Evolutionary conservation across 2,797 vertebrate genomes (phyloP).

Genomic region (Trematomus bernacchii): DNA sequence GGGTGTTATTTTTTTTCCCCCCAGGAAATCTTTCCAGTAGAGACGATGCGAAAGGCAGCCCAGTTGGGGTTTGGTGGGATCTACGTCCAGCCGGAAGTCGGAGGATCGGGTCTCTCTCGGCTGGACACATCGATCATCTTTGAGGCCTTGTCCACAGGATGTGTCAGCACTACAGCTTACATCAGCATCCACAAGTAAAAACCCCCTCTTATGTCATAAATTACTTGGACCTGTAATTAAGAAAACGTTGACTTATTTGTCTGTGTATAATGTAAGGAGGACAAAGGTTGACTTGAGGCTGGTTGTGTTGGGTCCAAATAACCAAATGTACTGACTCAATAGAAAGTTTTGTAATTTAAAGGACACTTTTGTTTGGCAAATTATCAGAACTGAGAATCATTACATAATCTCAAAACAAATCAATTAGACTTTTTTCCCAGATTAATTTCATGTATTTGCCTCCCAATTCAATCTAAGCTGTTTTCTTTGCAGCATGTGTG

Average conservation of each 20-base stretch:
- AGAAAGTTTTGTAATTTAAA: not conserved
- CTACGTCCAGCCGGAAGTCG: conserved; percentile 92
- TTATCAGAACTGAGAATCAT: not conserved
- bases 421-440: not conserved
- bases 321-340: not conserved
- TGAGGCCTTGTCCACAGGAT: conserved; percentile 96
- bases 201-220: not conserved
- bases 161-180: conserved; percentile 96
- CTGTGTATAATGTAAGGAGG: not conserved
- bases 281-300: not conserved
- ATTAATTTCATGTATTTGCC: not conserved
- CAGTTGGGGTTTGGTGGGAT: conserved; percentile 95
- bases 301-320: no score
- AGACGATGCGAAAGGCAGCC: conserved; percentile 91
- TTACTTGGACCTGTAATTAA: not conserved
- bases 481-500: conserved; percentile 91
- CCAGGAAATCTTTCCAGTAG: conserved; percentile 95
- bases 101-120: conserved; percentile 95
- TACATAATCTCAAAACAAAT: not conserved
- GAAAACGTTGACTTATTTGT: not conserved
- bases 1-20: not conserved
- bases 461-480: not conserved
- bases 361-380: not conserved
- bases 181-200: conserved; percentile 99
- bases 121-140: conserved; percentile 96